Evolutionary conservation across 2,797 vertebrate species (phyloP).

Genomic region (Mormyrus hasselquistii): DNA sequence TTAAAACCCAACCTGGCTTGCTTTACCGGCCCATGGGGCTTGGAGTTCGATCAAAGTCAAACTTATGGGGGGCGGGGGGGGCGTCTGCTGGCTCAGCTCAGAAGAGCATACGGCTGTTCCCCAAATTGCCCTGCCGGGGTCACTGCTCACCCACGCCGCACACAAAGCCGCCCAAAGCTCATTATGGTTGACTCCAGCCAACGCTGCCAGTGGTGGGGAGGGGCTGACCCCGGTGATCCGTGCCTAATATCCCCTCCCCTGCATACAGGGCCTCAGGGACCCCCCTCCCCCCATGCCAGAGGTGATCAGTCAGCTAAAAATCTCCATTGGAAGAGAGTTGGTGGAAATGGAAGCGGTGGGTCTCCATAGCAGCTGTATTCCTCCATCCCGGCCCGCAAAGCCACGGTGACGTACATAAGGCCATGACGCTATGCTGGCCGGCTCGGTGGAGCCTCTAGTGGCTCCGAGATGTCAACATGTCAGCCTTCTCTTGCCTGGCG

Average conservation of each 20-base stretch:
- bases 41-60: not conserved
- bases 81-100: not conserved
- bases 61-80: not conserved
- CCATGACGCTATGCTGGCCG: not conserved
- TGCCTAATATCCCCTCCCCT: not conserved
- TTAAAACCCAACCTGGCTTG: not conserved
- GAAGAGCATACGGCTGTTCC: not conserved
- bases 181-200: not conserved
- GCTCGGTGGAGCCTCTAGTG: not conserved
- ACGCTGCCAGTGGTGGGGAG: not conserved
- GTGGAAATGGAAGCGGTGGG: not conserved
- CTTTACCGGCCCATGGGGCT: not conserved
- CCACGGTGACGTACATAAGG: not conserved
- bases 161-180: not conserved
- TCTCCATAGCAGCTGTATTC: not conserved
- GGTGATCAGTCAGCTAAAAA: not conserved
- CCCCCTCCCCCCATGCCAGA: not conserved
- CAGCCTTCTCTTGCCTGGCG: not conserved
- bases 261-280: not conserved
- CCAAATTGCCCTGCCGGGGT: not conserved
- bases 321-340: not conserved
- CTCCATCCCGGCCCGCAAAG: not conserved
- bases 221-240: not conserved
- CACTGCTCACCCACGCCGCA: not conserved
- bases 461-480: not conserved